Evolutionary conservation across 2,888 invertebrate genomes (phyloP), one percentile per base, ranked within the genome.

Genomic region (Philereme vetulata): DNA sequence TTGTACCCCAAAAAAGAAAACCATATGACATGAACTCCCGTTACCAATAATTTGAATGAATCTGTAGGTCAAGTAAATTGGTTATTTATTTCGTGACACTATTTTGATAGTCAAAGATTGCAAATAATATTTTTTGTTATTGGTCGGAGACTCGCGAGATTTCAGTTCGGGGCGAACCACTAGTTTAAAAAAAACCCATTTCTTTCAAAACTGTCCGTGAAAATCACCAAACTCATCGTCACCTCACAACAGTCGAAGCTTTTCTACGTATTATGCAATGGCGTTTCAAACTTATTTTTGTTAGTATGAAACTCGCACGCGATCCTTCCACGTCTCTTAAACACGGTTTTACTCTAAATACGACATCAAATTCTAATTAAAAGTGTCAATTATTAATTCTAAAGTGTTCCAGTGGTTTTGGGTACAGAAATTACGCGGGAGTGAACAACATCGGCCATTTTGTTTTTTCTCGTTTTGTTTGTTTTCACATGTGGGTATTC

Each of bases 211-310:
- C 3, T 70, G 32, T 76, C 74, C 72, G 32, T 59, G 77, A 75
- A 82, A 78, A 80, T 67, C 58, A 46, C 11, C 3, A 1, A 62
- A 56, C 40, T 4, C 62, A 59, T 80, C 55, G 83, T 58, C 75
- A 72, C 77, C 66, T 58, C 68, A 76, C 72, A 62, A 67, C 68
- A 71, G 72, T 69, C 80, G 75, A 81, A 90, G 91, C 91, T 90
- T 90, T 88, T 86, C 87, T 83, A 74, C 84, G 85, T 81, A 84
- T 92, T 92, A 90, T 86, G 90, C 89, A 92, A 92, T 80, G 79
- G 72, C 77, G 81, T 84, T 84, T 84, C 82, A 81, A 81, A 82
- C 84, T 86, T 86, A 90, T 89, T 89, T 90, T 85, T 84, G 90
- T 90, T 85, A 83, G 88, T 86, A 75, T 81, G 84, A 85, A 84